Evolutionary conservation across 2,888 invertebrate species (phyloP), one percentile per base, ranked within the genome.

Genomic region (Cryptus armator): DNA sequence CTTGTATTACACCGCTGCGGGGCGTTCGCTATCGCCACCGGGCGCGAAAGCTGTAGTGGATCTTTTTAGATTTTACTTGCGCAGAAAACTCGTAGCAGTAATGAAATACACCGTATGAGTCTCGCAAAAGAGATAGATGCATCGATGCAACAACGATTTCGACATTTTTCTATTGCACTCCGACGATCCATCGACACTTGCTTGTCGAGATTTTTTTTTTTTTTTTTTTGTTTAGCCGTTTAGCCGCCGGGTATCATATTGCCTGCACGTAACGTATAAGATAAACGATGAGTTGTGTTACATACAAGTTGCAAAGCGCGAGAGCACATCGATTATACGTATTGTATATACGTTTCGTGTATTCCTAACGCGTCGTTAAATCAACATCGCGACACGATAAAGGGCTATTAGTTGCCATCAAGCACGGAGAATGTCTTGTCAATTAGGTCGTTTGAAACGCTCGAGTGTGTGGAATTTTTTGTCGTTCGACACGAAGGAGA

Each of bases 351-450:
- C 70, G 72, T 74, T 81, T 62, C n/a, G 14, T 62, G 37, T 46
- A 64, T 75, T 44, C 64, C 32, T 77, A 74, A 78, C 74, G 56
- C 78, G 56, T 85, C 78, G 84, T 85, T 85, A 85, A 85, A 81
- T 85, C 84, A 79, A 70, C 70, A 79, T 85, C 78, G 78, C 84
- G 78, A 81, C 84, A 79, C 84, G 81, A 81, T 81, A 85, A 85
- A 85, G 84, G 81, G 84, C 81, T 81, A 85, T 85, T 85, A 85
- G 84, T 81, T 81, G 81, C 78, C 84, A 85, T 85, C 84, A 75
- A 79, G 71, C 84, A 43, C 64, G 68, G 75, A 75, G 84, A 85
- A 85, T 85, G 84, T 81, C 81, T 85, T 85, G 84, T 85, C 84
- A 85, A 85, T 85, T 85, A 81, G 84, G 81, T 81, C 81, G 81